These are phyloP conservation scores for Littorina saxatilis DNA, from an alignment of 1,140 invertebrate genomes.

Conservation along the genomic window DNA sequence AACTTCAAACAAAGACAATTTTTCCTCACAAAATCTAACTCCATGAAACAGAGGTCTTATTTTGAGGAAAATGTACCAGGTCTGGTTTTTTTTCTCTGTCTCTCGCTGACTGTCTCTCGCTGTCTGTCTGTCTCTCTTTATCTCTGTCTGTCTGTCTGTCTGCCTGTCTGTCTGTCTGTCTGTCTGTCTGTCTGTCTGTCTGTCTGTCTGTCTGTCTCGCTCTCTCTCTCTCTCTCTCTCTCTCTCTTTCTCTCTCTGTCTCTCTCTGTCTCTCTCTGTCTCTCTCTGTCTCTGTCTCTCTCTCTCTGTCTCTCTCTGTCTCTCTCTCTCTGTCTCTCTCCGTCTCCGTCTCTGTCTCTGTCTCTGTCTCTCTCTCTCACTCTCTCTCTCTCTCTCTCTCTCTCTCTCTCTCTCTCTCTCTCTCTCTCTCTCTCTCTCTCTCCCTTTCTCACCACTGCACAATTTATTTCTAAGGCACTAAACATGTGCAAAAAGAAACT, in stretches of 20 bases:
- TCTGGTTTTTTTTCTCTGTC: too few relatives aligned
- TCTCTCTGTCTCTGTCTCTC: slow-evolving; percentile 14
- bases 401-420: background rate
- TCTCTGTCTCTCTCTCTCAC: slow-evolving; percentile 3
- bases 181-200: slow-evolving; percentile 23
- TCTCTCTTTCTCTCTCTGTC: slow-evolving; percentile 25
- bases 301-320: slow-evolving; percentile 21
- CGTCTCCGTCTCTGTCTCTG: slow-evolving; percentile 11
- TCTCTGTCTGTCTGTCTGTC: background rate
- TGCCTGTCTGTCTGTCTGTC: slow-evolving; percentile 15
- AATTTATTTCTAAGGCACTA: too few relatives aligned
- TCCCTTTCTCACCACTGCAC: slow-evolving; percentile 18
- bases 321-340: background rate
- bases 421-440: slow-evolving; percentile 2
- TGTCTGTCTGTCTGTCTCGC: slow-evolving; percentile 17
- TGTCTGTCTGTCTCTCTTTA: too few relatives aligned
- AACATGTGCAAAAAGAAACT: too few relatives aligned
- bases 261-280: slow-evolving; percentile 11
- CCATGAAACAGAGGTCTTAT: too few relatives aligned
- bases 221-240: slow-evolving; percentile 31
- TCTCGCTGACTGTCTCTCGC: too few relatives aligned
- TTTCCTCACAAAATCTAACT: too few relatives aligned
- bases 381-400: background rate
- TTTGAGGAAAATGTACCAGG: too few relatives aligned
- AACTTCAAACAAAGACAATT: too few relatives aligned